Percentiles rank a stretch among this genome's conserved stretches.
phyloP scores from a whole-genome alignment of 2,113 vertebrate species.

The Tricholaema leucomelas region DNA sequence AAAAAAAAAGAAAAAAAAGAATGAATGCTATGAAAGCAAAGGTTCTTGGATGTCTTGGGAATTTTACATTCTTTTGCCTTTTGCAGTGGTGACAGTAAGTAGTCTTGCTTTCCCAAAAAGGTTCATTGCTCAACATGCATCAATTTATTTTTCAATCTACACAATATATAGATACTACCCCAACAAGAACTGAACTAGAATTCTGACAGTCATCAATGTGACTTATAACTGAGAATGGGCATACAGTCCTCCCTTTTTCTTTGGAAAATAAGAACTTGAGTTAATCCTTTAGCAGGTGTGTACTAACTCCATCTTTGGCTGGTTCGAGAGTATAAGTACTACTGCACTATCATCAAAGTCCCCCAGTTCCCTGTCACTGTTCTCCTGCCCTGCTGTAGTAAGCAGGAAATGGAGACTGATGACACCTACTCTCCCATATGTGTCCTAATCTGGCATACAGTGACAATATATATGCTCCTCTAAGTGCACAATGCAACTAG shows the following conservation, averaged over 20 bases:
- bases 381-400: neutral
- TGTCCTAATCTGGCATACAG: neutral
- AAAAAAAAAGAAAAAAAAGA: neutral
- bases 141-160: neutral
- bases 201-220: neutral
- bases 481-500: neutral
- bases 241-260: neutral
- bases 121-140: neutral
- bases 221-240: neutral
- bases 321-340: neutral
- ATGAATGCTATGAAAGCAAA: fast-evolving
- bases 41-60: neutral
- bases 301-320: neutral
- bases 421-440: neutral
- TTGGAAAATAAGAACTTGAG: neutral
- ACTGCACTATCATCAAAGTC: neutral
- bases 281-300: neutral
- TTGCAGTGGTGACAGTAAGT: neutral
- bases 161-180: neutral
- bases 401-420: neutral
- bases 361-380: neutral
- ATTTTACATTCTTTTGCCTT: neutral
- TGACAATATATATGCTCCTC: neutral
- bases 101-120: neutral
- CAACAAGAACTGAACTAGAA: neutral